phyloP scores from a whole-genome alignment of 2,113 vertebrate genomes.

The Trematomus loennbergii region DNA sequence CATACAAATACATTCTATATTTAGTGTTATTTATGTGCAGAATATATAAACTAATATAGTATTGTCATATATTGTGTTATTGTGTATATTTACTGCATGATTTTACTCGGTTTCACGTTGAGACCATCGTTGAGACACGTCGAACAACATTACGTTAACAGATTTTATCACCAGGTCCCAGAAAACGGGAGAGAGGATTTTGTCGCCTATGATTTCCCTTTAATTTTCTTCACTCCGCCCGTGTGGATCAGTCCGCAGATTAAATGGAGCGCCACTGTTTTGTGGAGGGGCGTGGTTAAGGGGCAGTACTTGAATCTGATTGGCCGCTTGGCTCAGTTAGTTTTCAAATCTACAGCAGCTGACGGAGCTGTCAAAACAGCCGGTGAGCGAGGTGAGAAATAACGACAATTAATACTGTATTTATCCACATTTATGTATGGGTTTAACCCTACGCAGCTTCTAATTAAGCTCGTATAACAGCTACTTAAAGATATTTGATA shows the following conservation, averaged over 20 bases:
- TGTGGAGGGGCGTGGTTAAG: slow-evolving; percentile 13
- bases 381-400: slow-evolving; percentile 45
- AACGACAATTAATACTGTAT: fast-evolving
- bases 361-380: slow-evolving; percentile 68
- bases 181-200: background rate
- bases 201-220: fast-evolving
- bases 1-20: too few species aligned
- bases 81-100: background rate
- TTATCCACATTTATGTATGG: fast-evolving
- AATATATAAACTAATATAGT: too few species aligned
- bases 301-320: slow-evolving; percentile 21
- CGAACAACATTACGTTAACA: too few species aligned
- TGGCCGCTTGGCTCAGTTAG: slow-evolving; percentile 45
- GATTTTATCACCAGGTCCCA: background rate
- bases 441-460: fast-evolving
- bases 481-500: background rate
- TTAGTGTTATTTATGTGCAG: too few species aligned
- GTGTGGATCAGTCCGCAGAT: fast-evolving
- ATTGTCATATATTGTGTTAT: background rate
- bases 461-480: fast-evolving
- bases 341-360: slow-evolving; percentile 74
- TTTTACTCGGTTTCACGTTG: too few species aligned
- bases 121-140: too few species aligned
- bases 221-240: slow-evolving; percentile 41
- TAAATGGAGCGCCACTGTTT: slow-evolving; percentile 28